phyloP scores from a whole-genome alignment of 2,797 vertebrate species.

The Pseudomugil tenellus region DNA sequence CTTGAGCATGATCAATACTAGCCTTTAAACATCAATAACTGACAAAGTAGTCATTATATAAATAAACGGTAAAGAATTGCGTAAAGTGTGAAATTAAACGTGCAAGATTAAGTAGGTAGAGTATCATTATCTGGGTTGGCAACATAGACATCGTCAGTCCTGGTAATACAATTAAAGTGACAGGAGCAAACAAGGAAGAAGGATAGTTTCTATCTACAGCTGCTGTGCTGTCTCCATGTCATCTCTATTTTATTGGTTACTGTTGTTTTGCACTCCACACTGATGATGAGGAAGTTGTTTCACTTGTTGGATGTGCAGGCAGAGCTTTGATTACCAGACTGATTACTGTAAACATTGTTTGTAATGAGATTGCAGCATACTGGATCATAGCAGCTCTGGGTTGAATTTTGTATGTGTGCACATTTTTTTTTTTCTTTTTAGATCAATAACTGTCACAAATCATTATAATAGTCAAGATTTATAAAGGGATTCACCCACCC shows the following conservation, averaged over 20 bases:
- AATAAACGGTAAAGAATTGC: constrained; percentile 20
- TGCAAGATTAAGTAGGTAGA: constrained; percentile 13
- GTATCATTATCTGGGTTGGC: constrained; percentile 25
- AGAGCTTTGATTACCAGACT: constrained; percentile 39
- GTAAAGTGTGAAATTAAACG: constrained; percentile 15
- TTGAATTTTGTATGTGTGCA: constrained; percentile 24
- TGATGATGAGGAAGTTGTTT: constrained; percentile 10
- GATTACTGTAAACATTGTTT: constrained; percentile 35
- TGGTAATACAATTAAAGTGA: constrained; percentile 37
- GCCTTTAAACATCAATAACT: not conserved
- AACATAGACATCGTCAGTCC: constrained; percentile 22
- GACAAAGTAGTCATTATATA: not conserved
- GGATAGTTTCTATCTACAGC: not conserved
- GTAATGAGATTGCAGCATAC: constrained; percentile 17
- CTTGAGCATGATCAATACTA: not conserved
- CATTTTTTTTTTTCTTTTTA: not conserved
- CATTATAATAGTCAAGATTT: constrained; percentile 40
- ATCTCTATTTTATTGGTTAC: constrained; percentile 18
- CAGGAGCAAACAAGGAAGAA: constrained; percentile 23
- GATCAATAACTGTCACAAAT: constrained; percentile 47
- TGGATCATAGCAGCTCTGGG: constrained; percentile 15
- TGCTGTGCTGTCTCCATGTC: constrained; percentile 17
- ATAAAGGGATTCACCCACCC: constrained; percentile 37
- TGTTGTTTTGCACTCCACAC: constrained; percentile 1
- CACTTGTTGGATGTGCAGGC: not conserved